Percentiles rank a stretch among this genome's conserved stretches.
Evolutionary conservation across 2,113 vertebrate genomes (phyloP).

Genomic region (Oryzias woworae): DNA sequence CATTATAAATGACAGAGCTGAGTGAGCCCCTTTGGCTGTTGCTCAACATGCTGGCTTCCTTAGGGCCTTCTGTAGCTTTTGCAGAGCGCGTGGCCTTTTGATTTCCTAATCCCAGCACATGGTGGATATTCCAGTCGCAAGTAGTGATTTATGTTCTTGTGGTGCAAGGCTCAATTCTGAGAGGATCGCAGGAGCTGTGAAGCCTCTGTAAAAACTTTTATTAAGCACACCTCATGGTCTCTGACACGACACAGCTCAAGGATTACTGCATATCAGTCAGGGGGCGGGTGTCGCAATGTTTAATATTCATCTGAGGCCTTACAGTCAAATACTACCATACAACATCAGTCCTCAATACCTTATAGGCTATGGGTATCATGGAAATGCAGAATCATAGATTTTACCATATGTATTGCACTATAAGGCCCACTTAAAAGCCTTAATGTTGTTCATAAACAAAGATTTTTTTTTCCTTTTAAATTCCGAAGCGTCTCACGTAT

Average conservation of each 20-base stretch:
- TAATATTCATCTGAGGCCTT: slow-evolving; percentile 67
- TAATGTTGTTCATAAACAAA: neutral
- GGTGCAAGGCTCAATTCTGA: slow-evolving; percentile 58
- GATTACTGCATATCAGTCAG: slow-evolving; percentile 56
- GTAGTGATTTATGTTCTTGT: slow-evolving; percentile 76
- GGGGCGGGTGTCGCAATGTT: slow-evolving; percentile 70
- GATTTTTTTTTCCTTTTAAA: neutral
- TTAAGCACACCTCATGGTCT: slow-evolving; percentile 74
- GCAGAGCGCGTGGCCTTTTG: slow-evolving; percentile 69
- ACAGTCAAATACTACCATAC: slow-evolving; percentile 46
- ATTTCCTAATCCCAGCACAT: slow-evolving; percentile 72
- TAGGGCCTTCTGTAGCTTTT: slow-evolving; percentile 63
- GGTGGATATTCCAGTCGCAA: slow-evolving; percentile 74
- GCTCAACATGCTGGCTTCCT: slow-evolving; percentile 63
- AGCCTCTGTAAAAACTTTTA: slow-evolving; percentile 74
- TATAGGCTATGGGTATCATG: too few relatives aligned
- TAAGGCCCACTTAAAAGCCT: too few relatives aligned
- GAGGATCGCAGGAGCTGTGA: slow-evolving; percentile 70
- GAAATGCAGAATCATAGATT: too few relatives aligned
- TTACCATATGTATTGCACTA: too few relatives aligned
- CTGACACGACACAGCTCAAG: slow-evolving; percentile 44
- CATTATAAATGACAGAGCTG: slow-evolving; percentile 69
- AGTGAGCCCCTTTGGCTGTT: slow-evolving; percentile 60
- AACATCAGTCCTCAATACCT: slow-evolving; percentile 1
- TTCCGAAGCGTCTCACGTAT: too few relatives aligned